Evolutionary conservation across 2,888 invertebrate genomes (phyloP), one percentile per base, ranked within the genome.

Genomic region (Gibbula magus): DNA sequence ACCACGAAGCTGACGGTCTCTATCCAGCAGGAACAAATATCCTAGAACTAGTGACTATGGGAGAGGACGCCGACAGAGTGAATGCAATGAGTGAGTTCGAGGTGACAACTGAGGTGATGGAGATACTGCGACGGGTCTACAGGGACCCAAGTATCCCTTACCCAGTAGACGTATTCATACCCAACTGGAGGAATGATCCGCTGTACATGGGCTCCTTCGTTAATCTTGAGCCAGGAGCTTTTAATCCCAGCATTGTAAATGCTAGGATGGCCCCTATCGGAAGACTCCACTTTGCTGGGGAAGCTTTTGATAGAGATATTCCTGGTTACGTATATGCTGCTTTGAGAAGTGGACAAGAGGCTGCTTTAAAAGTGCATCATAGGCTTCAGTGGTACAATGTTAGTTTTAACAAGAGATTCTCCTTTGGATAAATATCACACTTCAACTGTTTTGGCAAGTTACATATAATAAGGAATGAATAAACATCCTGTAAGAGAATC

Each of bases 231-330:
- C 16, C 61, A 0, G 16, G 10, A 13, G 29, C 25, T 10, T 4
- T 61, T 29, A 16, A 29, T 4, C 22, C 61, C 0, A 18, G 3
- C 3, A 61, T 61, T 29, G 79, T 82, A 70, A 53, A 54, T 1
- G 77, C 78, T 0, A 74, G 83, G 0, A 66, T 61, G 20, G 78
- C 81, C 20, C 81, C 84, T 0, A 75, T 82, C 22, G 83, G 82
- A 0, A 75, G 80, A 10, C 18, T 86, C 2, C 66, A 78, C 67
- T 86, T 86, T 73, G 83, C 84, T 0, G 84, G 86, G 13, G 85
- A 83, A 61, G 78, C 83, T 32, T 39, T 66, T 18, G 54, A 77
- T 39, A 22, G 45, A 10, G n/a, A 75, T 3, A 79, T 82, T 70
- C 77, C 79, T 67, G 82, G 84, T 0, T 84, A 78, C 52, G 73